Evolutionary conservation across 2,797 vertebrate species (phyloP), one percentile per base, ranked within the genome.

Genomic region (Sebastes matsubarae): DNA sequence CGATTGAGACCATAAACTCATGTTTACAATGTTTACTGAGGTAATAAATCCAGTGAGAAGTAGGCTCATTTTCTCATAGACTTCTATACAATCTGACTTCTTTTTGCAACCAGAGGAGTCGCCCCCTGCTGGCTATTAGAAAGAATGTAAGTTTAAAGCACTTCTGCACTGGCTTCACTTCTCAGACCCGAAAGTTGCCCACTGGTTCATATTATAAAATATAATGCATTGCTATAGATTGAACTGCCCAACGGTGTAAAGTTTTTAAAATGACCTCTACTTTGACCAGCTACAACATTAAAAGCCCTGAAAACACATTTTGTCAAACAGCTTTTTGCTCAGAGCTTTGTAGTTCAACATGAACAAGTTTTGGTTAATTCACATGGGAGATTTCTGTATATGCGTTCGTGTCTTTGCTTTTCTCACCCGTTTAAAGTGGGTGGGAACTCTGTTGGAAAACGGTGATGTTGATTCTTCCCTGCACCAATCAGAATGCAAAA

Each of bases 101-200:
- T 14, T 38, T 38, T 38, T 38, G 36, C 36, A 38, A 38, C 2
- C 36, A 38, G 38, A 42, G 5, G 0, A 42, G 38, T 6, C 13
- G 38, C 14, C 38, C 0, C 38, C 38, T 42, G 38, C 38, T 42
- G 38, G 38, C 0, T 42, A 0, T 1, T 42, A 42, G 38, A 42
- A 42, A 16, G 34, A 42, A 42, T 42, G 38, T 0, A 42, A 42
- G 5, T 42, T 42, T 42, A 42, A 42, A 0, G 14, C 1, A 6
- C 38, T 42, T 46, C 42, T 1, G 1, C 16, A 46, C 0, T 46
- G 16, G 42, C 42, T 46, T 46, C 42, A 16, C 42, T 18, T 46
- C 16, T 46, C 42, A 46, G 42, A 46, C 42, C 42, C 0, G 0
- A 46, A 46, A 18, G 42, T 46, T 6, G 36, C 36, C 12, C 36